phyloP scores from a whole-genome alignment of 2,113 vertebrate species.

The Recurvirostra avosetta region DNA sequence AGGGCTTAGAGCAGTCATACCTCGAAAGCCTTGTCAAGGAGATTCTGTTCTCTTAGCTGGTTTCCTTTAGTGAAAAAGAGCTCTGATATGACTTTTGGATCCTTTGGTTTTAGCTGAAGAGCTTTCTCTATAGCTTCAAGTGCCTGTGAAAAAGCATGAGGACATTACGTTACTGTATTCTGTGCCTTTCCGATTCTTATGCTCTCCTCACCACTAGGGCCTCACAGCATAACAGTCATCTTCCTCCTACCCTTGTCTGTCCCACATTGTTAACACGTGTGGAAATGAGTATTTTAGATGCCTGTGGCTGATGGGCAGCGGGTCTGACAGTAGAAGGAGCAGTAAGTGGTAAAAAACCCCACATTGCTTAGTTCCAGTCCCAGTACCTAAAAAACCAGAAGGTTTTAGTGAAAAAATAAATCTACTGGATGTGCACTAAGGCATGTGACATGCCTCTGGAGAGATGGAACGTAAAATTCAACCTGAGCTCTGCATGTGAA shows the following conservation, averaged over 20 bases:
- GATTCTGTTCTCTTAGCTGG: constrained; percentile 89
- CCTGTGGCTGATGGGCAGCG: neutral
- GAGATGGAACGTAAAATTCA: neutral
- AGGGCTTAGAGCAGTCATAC: constrained; percentile 58
- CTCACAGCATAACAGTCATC: neutral
- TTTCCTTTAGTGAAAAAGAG: constrained; percentile 94
- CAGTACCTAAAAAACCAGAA: neutral
- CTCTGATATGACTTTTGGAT: constrained; percentile 83
- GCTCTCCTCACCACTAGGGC: neutral
- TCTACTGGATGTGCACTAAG: neutral
- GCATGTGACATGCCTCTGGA: neutral
- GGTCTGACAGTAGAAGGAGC: neutral
- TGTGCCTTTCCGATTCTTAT: neutral
- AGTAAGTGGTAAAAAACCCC: neutral
- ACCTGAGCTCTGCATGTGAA: neutral
- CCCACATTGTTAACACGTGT: neutral
- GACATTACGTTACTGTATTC: neutral
- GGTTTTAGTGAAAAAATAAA: neutral
- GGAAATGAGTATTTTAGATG: neutral
- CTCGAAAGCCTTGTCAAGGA: constrained; percentile 87
- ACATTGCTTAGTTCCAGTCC: neutral
- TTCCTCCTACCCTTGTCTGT: neutral
- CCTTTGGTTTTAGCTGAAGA: constrained; percentile 85
- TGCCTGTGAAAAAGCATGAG: constrained; percentile 71
- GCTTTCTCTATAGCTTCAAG: constrained; percentile 84